These are phyloP conservation scores for Sebastiscus albofasciatus DNA, from an alignment of 2,797 vertebrate species.

Conservation along the genomic window DNA sequence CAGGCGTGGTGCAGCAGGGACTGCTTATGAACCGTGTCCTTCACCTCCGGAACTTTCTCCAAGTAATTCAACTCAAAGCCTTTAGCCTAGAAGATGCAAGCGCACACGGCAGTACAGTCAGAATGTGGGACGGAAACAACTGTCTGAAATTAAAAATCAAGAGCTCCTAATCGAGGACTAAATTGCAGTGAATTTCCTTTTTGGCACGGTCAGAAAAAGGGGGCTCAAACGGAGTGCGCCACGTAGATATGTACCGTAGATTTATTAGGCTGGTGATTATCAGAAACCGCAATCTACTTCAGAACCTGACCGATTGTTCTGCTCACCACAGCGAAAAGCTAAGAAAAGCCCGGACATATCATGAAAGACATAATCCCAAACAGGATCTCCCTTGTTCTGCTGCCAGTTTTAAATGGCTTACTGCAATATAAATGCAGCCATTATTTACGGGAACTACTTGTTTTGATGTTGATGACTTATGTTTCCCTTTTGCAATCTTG, in stretches of 20 bases:
- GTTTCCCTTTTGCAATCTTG: conserved; percentile 65
- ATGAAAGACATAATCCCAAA: conserved; percentile 72
- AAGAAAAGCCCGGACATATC: conserved; percentile 55
- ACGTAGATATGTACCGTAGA: conserved; percentile 49
- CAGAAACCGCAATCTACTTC: conserved; percentile 72
- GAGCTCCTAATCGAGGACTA: conserved; percentile 34
- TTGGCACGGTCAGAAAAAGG: conserved; percentile 49
- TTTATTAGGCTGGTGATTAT: conserved; percentile 77
- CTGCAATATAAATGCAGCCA: conserved; percentile 70
- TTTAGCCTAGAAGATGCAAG: conserved; percentile 87
- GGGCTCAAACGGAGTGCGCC: conserved; percentile 32
- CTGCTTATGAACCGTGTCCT: conserved; percentile 98
- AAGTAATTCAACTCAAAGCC: conserved; percentile 98
- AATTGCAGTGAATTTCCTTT: conserved; percentile 74
- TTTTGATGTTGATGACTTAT: conserved; percentile 74
- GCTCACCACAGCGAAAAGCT: conserved; percentile 45
- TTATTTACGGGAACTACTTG: conserved; percentile 70
- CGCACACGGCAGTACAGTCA: conserved; percentile 33
- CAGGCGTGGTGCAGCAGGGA: conserved; percentile 95
- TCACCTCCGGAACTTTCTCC: conserved; percentile 98
- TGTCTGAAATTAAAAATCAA: conserved; percentile 54
- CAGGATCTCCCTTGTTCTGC: conserved; percentile 73
- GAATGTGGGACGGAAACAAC: conserved; percentile 49
- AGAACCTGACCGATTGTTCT: conserved; percentile 60
- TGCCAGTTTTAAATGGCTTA: conserved; percentile 78